These are phyloP conservation scores for Perizoma flavofasciatum DNA, from an alignment of 2,888 invertebrate genomes.

Conservation along the genomic window DNA sequence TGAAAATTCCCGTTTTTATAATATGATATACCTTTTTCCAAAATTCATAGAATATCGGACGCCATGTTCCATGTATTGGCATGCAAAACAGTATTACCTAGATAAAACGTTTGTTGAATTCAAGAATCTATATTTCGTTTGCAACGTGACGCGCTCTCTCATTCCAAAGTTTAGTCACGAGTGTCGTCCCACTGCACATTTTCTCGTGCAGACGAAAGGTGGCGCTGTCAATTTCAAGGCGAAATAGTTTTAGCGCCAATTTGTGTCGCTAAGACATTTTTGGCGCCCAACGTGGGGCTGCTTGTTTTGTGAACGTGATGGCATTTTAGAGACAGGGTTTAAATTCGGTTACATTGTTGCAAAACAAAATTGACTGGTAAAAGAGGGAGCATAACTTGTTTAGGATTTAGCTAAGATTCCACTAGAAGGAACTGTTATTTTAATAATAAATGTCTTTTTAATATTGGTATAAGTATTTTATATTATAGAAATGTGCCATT, in stretches of 20 bases:
- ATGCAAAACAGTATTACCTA: constrained; percentile 32
- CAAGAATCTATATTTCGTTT: constrained; percentile 60
- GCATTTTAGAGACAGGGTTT: constrained; percentile 36
- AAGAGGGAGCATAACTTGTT: no score
- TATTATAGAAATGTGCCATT: no score
- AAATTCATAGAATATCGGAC: background rate
- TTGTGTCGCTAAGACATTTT: constrained; percentile 42
- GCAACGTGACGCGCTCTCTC: constrained; percentile 60
- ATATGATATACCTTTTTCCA: background rate
- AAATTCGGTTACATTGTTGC: constrained; percentile 11
- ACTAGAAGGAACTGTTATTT: no score
- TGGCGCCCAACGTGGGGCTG: constrained; percentile 63
- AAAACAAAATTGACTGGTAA: background rate
- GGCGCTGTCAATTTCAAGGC: constrained; percentile 72
- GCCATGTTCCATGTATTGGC: constrained; percentile 2
- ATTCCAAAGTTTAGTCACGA: constrained; percentile 70
- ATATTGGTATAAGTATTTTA: no score
- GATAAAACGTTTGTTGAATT: constrained; percentile 37
- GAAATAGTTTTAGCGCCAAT: constrained; percentile 42
- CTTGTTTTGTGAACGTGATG: constrained; percentile 32
- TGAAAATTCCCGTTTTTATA: no score
- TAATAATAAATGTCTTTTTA: no score
- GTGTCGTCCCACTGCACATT: constrained; percentile 57
- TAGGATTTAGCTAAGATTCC: no score
- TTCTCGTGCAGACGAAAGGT: constrained; percentile 59